Percentiles rank a stretch among this genome's conserved stretches.
Conservation (phyloP, 2,113 vertebrate genomes). For the Hiodon alosoides region DNA sequence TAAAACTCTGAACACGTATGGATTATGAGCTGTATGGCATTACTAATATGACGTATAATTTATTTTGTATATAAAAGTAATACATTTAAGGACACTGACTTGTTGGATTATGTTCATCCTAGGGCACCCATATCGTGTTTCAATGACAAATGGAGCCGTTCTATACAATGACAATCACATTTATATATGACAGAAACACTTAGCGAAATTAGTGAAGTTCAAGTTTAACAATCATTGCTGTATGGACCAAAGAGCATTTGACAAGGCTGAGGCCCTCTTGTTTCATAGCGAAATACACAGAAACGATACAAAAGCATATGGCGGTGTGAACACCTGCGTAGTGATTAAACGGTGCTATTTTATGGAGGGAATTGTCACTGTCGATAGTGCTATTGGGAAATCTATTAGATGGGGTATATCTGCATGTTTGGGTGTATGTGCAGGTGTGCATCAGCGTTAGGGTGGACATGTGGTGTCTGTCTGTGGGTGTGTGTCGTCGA, state of each 20-base stretch:
- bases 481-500: too few species aligned
- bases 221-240: background rate
- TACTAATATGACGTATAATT: too few species aligned
- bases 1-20: background rate
- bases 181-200: background rate
- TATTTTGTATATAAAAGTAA: too few species aligned
- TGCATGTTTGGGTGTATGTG: too few species aligned
- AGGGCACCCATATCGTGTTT: too few species aligned
- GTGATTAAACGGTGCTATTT: background rate
- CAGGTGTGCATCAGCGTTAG: background rate
- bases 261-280: slow-evolving; percentile 19
- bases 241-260: slow-evolving; percentile 35
- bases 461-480: background rate
- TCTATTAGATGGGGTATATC: background rate
- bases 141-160: too few species aligned
- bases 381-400: background rate
- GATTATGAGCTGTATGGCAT: too few species aligned
- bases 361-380: background rate
- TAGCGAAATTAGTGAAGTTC: background rate
- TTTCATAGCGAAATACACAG: background rate
- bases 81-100: too few species aligned
- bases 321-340: background rate
- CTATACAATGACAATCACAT: background rate
- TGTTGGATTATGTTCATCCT: too few species aligned
- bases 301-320: background rate